Percentiles rank a stretch among this genome's conserved stretches.
phyloP scores from a whole-genome alignment of 2,888 invertebrate genomes.

The Drosophila colorata region DNA sequence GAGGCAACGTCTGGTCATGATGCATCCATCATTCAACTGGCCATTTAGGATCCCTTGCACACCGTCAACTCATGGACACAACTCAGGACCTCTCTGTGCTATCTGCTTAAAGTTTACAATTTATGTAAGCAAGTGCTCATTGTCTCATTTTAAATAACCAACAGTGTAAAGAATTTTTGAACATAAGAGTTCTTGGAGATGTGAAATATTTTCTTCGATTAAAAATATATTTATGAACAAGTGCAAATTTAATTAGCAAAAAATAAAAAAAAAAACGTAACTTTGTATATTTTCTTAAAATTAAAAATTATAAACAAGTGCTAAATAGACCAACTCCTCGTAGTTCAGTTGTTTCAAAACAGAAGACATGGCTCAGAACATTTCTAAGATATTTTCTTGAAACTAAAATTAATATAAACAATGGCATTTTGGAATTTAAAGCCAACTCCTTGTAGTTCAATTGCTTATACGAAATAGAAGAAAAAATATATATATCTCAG shows the following conservation, averaged over 20 bases:
- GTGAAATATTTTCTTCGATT: neutral
- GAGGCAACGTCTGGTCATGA: conserved; percentile 35
- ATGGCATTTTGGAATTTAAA: no score
- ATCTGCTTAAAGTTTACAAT: conserved; percentile 17
- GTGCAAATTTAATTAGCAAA: no score
- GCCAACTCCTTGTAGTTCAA: no score
- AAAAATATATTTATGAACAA: neutral
- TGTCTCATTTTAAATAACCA: conserved; percentile 7
- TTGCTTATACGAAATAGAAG: no score
- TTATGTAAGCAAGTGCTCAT: conserved; percentile 20
- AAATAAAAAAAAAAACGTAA: no score
- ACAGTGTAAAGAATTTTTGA: neutral
- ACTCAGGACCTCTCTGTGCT: conserved; percentile 10
- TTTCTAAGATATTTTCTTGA: neutral
- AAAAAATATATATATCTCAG: no score
- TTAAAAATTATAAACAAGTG: no score
- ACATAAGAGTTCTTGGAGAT: neutral
- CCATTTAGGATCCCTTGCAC: conserved; percentile 9
- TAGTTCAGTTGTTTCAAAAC: no score
- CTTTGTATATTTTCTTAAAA: no score
- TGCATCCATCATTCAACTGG: conserved; percentile 50
- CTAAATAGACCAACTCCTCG: no score
- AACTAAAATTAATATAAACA: neutral
- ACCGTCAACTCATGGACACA: conserved; percentile 17
- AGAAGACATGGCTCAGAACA: neutral